Evolutionary conservation across 2,797 vertebrate genomes (phyloP).

Genomic region (Falco rusticolus): DNA sequence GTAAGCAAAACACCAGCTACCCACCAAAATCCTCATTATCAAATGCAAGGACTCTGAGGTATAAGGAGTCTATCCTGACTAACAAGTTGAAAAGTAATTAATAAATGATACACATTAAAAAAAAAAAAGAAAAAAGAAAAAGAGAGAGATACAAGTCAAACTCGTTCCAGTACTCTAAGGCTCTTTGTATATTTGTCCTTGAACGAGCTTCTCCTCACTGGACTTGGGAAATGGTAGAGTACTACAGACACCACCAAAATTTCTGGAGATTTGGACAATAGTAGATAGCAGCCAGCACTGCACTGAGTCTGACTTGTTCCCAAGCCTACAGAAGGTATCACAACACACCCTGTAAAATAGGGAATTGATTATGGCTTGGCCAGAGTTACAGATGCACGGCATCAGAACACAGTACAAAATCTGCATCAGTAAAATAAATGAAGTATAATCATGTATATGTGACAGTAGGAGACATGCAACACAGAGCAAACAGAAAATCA

Average conservation of each 20-base stretch:
- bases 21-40: neutral
- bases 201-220: neutral
- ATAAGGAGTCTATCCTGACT: neutral
- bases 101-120: neutral
- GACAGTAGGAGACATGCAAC: neutral
- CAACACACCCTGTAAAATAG: neutral
- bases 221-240: neutral
- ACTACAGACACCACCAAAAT: neutral
- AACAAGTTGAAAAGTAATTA: neutral
- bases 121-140: neutral
- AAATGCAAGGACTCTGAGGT: neutral
- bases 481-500: neutral
- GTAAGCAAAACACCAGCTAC: neutral
- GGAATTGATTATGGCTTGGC: neutral
- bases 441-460: neutral
- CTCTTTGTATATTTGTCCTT: neutral
- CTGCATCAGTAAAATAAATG: neutral
- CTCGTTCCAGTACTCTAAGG: neutral
- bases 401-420: neutral
- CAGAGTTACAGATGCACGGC: neutral
- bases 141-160: neutral
- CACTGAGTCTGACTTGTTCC: neutral
- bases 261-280: neutral
- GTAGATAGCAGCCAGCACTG: neutral
- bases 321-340: neutral